Conservation (phyloP, 2,797 vertebrate species). For the Semaprochilodus insignis region DNA sequence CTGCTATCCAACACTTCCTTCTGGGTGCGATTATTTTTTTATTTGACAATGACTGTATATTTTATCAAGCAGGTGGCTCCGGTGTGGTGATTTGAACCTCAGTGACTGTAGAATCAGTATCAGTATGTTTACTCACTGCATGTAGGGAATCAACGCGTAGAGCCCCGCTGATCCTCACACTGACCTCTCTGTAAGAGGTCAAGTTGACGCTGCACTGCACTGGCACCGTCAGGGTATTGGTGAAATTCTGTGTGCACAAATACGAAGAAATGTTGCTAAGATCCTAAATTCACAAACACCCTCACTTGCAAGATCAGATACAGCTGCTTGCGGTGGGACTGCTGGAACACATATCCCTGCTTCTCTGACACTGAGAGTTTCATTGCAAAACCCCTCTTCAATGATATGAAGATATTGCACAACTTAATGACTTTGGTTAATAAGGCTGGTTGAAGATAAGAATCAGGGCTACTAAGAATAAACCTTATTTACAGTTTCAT, state of each 20-base stretch:
- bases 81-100: neutral
- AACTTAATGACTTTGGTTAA: conserved; percentile 45
- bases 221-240: conserved; percentile 86
- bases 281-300: conserved; percentile 22
- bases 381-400: conserved; percentile 34
- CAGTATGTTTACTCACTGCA: conserved; percentile 78
- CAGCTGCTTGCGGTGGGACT: conserved; percentile 44
- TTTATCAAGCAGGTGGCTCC: no score
- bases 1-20: no score
- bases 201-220: conserved; percentile 86
- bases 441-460: conserved; percentile 27
- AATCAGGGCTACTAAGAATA: conserved; percentile 27
- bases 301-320: conserved; percentile 28
- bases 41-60: no score
- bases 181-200: conserved; percentile 81
- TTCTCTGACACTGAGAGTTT: conserved; percentile 10
- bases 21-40: no score
- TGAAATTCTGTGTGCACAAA: conserved; percentile 83
- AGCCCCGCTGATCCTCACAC: conserved; percentile 79
- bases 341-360: neutral
- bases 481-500: conserved; percentile 41
- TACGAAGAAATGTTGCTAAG: neutral
- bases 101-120: neutral
- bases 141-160: conserved; percentile 87
- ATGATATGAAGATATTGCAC: conserved; percentile 42